These are phyloP conservation scores for Auanema freiburgensis DNA, from an alignment of 2,888 invertebrate species.

Conservation along the genomic window DNA sequence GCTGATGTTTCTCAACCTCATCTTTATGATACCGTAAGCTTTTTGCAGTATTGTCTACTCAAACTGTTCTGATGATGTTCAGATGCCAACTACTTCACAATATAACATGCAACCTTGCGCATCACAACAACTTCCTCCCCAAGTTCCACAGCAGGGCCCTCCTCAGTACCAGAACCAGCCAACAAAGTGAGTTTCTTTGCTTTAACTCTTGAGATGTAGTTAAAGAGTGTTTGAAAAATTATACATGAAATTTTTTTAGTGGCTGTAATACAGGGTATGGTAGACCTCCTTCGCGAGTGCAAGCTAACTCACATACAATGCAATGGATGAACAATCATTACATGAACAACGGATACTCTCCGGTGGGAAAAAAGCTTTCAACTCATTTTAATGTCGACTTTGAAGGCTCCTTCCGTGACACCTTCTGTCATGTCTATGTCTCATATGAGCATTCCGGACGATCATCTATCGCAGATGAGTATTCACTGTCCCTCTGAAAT, in stretches of 20 bases:
- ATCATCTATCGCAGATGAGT: background rate
- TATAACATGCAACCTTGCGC: background rate
- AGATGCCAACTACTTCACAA: background rate
- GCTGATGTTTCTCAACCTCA: background rate
- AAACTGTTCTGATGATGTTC: background rate
- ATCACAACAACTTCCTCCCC: too few relatives aligned
- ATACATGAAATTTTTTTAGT: background rate
- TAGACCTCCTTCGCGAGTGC: background rate
- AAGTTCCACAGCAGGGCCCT: background rate
- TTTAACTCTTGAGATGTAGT: background rate
- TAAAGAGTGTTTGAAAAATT: background rate
- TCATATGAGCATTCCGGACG: background rate
- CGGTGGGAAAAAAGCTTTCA: background rate
- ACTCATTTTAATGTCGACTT: background rate
- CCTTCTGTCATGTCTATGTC: conserved; percentile 5
- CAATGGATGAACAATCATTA: conserved; percentile 7
- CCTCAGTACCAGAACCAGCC: background rate
- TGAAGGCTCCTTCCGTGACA: background rate
- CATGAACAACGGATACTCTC: background rate
- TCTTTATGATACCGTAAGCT: background rate
- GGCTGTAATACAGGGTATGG: background rate
- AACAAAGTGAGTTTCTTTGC: background rate
- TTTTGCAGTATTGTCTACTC: background rate
- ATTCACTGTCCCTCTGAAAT: background rate
- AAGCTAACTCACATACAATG: background rate